Conservation (phyloP, 2,113 vertebrate species). For the Bostrychus sinensis region DNA sequence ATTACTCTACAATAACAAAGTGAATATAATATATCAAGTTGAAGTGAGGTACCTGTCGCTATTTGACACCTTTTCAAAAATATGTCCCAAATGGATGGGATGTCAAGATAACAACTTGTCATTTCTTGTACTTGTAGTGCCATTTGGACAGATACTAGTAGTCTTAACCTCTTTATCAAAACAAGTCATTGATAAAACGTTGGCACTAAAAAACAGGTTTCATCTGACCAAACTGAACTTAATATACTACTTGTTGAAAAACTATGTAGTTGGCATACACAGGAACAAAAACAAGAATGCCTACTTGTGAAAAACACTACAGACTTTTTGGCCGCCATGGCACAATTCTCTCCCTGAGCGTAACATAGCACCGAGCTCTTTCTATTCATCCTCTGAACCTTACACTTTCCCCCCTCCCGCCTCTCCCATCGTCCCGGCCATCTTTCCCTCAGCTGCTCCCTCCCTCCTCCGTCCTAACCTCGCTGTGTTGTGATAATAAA, state of each 20-base stretch:
- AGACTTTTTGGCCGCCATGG: conserved; percentile 46
- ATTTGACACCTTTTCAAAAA: no score
- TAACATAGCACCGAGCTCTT: conserved; percentile 35
- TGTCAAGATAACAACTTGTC: no score
- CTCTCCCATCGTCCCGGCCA: conserved; percentile 39
- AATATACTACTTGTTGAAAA: conserved; percentile 15
- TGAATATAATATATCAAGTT: no score
- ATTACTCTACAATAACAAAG: no score
- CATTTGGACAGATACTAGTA: no score
- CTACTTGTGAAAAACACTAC: conserved; percentile 27
- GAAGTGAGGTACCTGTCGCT: no score
- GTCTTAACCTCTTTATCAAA: no score
- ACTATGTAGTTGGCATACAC: conserved; percentile 2
- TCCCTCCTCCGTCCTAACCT: conserved; percentile 64
- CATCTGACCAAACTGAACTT: no score
- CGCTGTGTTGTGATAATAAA: conserved; percentile 72
- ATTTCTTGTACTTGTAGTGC: no score
- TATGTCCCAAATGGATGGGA: no score
- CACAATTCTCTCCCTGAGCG: conserved; percentile 30
- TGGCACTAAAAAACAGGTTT: no score
- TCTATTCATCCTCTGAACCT: conserved; percentile 28
- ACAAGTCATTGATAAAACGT: no score
- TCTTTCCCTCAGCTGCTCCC: conserved; percentile 64
- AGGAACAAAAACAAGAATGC: conserved; percentile 9
- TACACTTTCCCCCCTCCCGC: conserved; percentile 31